These are phyloP conservation scores for Pecten maximus DNA, from an alignment of 2,888 invertebrate species.

Conservation along the genomic window DNA sequence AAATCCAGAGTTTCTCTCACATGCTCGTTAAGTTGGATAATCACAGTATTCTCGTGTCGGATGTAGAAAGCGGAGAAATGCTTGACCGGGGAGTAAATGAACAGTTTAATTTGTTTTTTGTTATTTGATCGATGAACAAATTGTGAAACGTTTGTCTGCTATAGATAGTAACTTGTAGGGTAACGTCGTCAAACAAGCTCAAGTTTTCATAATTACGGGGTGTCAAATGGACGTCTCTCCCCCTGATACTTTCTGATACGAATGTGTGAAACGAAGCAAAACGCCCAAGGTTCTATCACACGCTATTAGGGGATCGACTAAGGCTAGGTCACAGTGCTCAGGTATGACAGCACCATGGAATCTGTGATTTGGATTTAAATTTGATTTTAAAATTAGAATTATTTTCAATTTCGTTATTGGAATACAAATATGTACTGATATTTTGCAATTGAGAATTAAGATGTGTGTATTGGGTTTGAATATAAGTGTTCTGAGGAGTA, in stretches of 20 bases:
- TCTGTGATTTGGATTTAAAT: background rate
- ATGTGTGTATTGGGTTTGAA: background rate
- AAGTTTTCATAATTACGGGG: conserved; percentile 25
- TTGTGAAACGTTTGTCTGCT: conserved; percentile 27
- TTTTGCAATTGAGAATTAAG: background rate
- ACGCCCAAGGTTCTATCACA: conserved; percentile 21
- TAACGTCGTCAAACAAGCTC: conserved; percentile 18
- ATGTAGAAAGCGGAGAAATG: background rate
- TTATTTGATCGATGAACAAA: conserved; percentile 35
- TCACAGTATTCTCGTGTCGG: conserved; percentile 2
- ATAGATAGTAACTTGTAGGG: conserved; percentile 22
- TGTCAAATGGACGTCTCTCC: conserved; percentile 30
- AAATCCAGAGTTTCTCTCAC: background rate
- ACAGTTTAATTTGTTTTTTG: conserved; percentile 32
- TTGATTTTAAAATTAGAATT: background rate
- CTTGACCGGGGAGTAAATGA: background rate
- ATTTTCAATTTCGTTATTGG: background rate
- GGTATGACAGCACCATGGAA: background rate
- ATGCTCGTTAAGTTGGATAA: conserved; percentile 27
- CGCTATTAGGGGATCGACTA: background rate
- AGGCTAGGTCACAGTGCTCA: conserved; percentile 5
- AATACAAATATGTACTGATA: too few species aligned
- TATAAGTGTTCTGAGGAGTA: background rate
- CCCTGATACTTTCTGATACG: conserved; percentile 22
- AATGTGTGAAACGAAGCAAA: background rate